Conservation (phyloP, 2,797 vertebrate genomes). For the Labeo calbasu region DNA sequence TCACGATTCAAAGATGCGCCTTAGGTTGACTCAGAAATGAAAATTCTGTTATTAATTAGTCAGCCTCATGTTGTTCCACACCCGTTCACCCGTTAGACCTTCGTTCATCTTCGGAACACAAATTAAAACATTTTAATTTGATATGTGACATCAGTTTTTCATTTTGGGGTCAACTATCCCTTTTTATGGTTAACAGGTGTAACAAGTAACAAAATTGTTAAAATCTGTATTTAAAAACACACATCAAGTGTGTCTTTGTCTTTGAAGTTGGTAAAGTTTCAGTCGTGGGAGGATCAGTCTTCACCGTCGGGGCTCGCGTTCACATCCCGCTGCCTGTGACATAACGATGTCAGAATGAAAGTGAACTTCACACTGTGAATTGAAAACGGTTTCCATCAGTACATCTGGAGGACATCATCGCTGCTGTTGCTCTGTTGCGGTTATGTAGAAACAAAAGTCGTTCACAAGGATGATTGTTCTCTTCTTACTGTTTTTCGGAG, state of each 20-base stretch:
- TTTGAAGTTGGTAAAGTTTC: not conserved
- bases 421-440: slow-evolving; percentile 60
- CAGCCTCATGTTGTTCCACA: too few relatives aligned
- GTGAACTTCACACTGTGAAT: not conserved
- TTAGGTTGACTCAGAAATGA: too few relatives aligned
- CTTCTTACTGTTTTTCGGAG: not conserved
- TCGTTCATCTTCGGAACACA: too few relatives aligned
- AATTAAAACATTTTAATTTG: too few relatives aligned
- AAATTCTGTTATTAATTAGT: too few relatives aligned
- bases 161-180: too few relatives aligned
- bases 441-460: not conserved
- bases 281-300: not conserved
- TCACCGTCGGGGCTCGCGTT: rapidly evolving
- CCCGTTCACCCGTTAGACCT: too few relatives aligned
- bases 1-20: not conserved
- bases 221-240: not conserved
- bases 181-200: not conserved
- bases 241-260: not conserved
- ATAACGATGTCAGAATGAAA: not conserved
- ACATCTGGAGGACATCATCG: not conserved
- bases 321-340: not conserved
- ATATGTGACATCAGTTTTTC: too few relatives aligned
- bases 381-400: not conserved
- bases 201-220: not conserved
- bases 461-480: slow-evolving; percentile 5